Evolutionary conservation across 2,113 vertebrate genomes (phyloP), one percentile per base, ranked within the genome.

Genomic region (Misgurnus anguillicaudatus): DNA sequence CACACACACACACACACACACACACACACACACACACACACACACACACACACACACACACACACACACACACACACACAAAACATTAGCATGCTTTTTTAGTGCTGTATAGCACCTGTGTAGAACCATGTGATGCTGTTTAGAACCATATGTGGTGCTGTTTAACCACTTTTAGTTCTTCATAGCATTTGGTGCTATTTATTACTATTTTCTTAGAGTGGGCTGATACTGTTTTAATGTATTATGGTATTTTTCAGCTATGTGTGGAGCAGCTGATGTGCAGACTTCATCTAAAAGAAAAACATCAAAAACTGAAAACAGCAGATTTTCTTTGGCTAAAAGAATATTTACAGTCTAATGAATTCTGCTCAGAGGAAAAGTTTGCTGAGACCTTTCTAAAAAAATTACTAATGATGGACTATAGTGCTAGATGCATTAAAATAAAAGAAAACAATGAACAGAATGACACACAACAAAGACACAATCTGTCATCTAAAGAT

Each of bases 391-490:
- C n/a, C 38, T 70, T 39, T 55, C 48, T 70, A 39, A 24, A 70
- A n/a, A 55, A 70, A 39, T 55, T 70, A 4, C 10, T 70, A 16
- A 55, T 70, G 47, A 11, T 70, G 17, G 68, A 70, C 68, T 70
- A 70, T 48, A 70, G 17, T 55, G 68, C 68, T 55, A 70, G 68
- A 55, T 55, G 2, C 31, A 17, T 70, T 3, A 9, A 19, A 51
- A 39, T 6, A 11, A 53, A 13, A 19, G 31, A 11, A 4, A 70
- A n/a, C 1, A 39, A n/a, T 4, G 16, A 55, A 70, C 68, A 55
- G 53, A n/a, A 55, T 55, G 1, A 3, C 48, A 2, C 31, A 70
- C 68, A n/a, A 38, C 47, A 19, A 70, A 19, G n/a, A n/a, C n/a
- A n/a, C n/a, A n/a, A n/a, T n/a, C n/a, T n/a, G n/a, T n/a, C 0